Conservation (phyloP, 2,797 vertebrate species). For the Limosa lapponica region DNA sequence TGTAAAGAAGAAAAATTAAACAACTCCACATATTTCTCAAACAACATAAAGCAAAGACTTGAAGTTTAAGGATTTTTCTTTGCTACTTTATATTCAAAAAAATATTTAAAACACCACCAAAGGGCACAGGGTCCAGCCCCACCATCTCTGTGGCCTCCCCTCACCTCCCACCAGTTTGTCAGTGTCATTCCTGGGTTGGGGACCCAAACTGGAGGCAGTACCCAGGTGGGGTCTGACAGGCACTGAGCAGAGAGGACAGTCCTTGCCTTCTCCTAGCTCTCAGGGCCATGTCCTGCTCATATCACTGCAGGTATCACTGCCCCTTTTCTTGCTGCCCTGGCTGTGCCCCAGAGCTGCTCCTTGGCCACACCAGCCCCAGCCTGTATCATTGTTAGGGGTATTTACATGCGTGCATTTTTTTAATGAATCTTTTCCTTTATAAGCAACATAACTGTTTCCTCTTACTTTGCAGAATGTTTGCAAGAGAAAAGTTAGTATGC, state of each 20-base stretch:
- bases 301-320: fast-evolving
- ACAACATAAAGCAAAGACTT: not conserved
- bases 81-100: not conserved
- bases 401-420: not conserved
- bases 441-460: not conserved
- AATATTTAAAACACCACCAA: not conserved
- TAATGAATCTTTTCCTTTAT: not conserved
- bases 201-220: not conserved
- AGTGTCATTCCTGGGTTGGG: no score
- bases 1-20: not conserved
- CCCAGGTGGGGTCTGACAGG: not conserved
- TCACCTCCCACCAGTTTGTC: not conserved
- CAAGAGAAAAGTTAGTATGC: not conserved
- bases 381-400: fast-evolving
- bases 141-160: no score
- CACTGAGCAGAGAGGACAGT: not conserved
- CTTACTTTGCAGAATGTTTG: not conserved
- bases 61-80: not conserved
- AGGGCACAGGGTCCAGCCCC: not conserved
- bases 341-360: not conserved
- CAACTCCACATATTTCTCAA: not conserved
- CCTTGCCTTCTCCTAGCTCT: not conserved
- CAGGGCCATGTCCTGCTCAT: fast-evolving
- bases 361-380: not conserved
- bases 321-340: fast-evolving